phyloP scores from a whole-genome alignment of 2,888 invertebrate genomes.

The Metallyticus violacea region DNA sequence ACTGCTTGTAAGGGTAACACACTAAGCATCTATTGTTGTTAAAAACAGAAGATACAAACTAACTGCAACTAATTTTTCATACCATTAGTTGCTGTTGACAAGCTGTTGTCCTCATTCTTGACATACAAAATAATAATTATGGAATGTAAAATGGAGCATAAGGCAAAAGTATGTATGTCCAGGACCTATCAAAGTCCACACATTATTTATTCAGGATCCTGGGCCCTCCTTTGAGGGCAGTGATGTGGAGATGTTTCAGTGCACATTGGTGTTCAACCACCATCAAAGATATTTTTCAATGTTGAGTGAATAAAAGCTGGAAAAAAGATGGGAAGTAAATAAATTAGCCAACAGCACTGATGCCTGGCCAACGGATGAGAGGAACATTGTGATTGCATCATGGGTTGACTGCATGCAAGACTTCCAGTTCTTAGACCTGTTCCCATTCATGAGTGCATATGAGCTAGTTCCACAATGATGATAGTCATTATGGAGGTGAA shows the following conservation, averaged over 20 bases:
- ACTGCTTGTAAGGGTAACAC: neutral
- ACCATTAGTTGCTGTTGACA: neutral
- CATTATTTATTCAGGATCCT: neutral
- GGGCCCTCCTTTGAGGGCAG: neutral
- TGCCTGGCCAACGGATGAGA: neutral
- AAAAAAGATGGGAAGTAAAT: neutral
- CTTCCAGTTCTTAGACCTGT: neutral
- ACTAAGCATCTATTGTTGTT: neutral
- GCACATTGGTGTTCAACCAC: neutral
- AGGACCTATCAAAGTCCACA: neutral
- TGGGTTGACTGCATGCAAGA: neutral
- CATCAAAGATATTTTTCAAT: neutral
- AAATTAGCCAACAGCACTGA: neutral
- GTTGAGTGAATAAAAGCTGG: neutral
- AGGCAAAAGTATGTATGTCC: neutral
- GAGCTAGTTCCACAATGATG: neutral
- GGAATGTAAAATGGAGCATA: neutral
- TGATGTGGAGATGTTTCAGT: neutral
- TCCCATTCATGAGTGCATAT: neutral
- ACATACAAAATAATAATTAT: neutral
- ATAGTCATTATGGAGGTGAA: neutral
- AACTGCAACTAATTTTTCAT: neutral
- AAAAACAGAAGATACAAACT: neutral
- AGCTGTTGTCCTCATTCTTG: neutral
- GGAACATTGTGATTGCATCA: neutral